Base-by-base conservation (phyloP, 1,140 invertebrate genomes). In the Dendrolimus kikuchii region DNA sequence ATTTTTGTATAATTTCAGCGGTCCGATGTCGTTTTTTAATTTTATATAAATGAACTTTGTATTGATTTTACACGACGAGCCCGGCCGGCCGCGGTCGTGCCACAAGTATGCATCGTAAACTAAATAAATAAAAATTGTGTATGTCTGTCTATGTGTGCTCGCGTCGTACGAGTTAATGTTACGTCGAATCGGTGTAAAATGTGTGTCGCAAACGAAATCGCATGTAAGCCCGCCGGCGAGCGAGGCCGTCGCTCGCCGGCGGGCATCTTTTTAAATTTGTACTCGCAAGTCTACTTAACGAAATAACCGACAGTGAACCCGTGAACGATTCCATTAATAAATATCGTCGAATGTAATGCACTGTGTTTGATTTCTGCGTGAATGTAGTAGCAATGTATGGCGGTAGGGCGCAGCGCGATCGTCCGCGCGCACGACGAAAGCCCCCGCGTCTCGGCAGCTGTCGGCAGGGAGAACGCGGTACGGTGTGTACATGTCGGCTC, bases 261-360 rank as follows among this genome's bases (percentile, higher is more conserved):
- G 80, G 75, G 82, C 71, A 57, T 64, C n/a, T 80, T 86, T 86
- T 86, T 83, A 86, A 85, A 80, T 87, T 85, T 87, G 79, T 88
- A 86, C 82, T 86, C 81, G 78, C 81, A 86, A n/a, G 68, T 85
- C 81, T 81, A 83, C 75, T 86, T 86, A 84, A 84, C 69, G 77
- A 85, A 86, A 87, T 87, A 87, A 82, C 82, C 81, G 79, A 84
- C 74, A 87, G 74, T 81, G 81, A 86, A 78, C 74, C 79, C 74
- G 76, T 87, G 79, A 86, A 85, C 77, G 78, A 87, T 88, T 88
- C 84, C 84, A 88, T 86, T 87, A 88, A 87, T 88, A 88, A 88
- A 88, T 88, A 88, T 88, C 83, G 87, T 88, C 87, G 84, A 88
- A 87, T 88, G 86, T 88, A 87, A 59, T 61, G 49, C 52, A 54